Evolutionary conservation across 2,888 invertebrate species (phyloP).

Genomic region (Iselma pallidipennis): DNA sequence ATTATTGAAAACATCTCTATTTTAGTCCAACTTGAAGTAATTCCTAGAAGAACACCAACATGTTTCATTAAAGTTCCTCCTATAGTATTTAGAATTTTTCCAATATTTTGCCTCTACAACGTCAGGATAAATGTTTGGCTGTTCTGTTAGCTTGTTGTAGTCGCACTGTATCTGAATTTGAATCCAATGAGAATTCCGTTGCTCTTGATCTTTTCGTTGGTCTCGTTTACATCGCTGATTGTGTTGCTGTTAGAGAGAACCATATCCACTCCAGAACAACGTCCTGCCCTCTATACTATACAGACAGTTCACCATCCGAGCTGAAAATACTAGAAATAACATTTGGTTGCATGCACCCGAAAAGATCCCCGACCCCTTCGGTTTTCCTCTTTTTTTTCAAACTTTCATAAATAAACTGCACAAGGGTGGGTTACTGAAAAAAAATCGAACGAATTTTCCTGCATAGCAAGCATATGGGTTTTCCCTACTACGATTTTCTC

Average conservation of each 20-base stretch:
- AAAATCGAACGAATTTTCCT: too few relatives aligned
- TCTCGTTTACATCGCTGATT: conserved; percentile 43
- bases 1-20: too few relatives aligned
- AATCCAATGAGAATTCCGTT: conserved; percentile 44
- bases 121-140: too few relatives aligned
- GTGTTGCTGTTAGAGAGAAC: conserved; percentile 30
- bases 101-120: too few relatives aligned
- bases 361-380: conserved; percentile 6
- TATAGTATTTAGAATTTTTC: neutral
- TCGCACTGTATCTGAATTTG: conserved; percentile 40
- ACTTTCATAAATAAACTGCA: conserved; percentile 20
- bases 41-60: too few relatives aligned
- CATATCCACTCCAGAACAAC: conserved; percentile 25
- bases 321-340: conserved; percentile 44
- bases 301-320: conserved; percentile 31
- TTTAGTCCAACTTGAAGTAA: too few relatives aligned
- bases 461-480: too few relatives aligned
- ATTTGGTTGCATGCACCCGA: conserved; percentile 40
- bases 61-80: too few relatives aligned
- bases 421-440: neutral
- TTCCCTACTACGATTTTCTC: too few relatives aligned
- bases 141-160: conserved; percentile 23
- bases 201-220: conserved; percentile 46
- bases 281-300: conserved; percentile 16
- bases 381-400: neutral